Evolutionary conservation across 1,140 invertebrate genomes (phyloP).

Genomic region (Pomacea maculata): DNA sequence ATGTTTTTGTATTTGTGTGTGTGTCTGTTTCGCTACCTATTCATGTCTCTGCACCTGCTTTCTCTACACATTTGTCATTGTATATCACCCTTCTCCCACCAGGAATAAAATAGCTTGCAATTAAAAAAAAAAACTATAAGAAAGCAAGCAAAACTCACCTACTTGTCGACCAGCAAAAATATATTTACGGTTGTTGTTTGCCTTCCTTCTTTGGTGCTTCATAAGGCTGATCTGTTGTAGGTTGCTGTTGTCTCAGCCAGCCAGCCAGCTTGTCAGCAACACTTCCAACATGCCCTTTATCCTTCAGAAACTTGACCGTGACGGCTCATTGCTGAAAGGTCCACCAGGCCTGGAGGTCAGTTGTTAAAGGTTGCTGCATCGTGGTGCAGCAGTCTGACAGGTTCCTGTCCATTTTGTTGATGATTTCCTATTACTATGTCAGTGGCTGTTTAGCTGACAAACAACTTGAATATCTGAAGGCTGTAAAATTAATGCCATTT

Average conservation of each 20-base stretch:
- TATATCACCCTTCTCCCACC: too few relatives aligned
- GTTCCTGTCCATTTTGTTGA: too few relatives aligned
- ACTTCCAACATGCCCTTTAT: slow-evolving; percentile 54
- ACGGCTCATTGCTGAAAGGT: slow-evolving; percentile 50
- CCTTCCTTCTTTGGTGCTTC: neutral
- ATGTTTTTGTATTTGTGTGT: too few relatives aligned
- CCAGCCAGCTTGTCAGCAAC: slow-evolving; percentile 52
- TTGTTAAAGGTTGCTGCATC: neutral
- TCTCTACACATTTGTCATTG: too few relatives aligned
- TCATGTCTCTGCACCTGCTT: too few relatives aligned
- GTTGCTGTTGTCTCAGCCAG: slow-evolving; percentile 52
- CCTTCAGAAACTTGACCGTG: slow-evolving; percentile 56
- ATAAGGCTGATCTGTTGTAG: slow-evolving; percentile 27
- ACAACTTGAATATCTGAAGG: too few relatives aligned
- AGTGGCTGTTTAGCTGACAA: neutral
- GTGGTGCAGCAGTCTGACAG: neutral
- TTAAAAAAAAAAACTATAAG: neutral
- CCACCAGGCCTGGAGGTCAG: slow-evolving; percentile 60
- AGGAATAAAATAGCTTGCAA: neutral
- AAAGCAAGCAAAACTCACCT: too few relatives aligned
- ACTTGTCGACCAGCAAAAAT: too few relatives aligned
- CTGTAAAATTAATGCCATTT: too few relatives aligned
- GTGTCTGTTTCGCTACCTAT: too few relatives aligned
- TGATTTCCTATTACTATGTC: neutral
- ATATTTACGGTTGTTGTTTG: neutral